Base-by-base conservation (phyloP, 2,113 vertebrate genomes). In the Chloroceryle aenea region DNA sequence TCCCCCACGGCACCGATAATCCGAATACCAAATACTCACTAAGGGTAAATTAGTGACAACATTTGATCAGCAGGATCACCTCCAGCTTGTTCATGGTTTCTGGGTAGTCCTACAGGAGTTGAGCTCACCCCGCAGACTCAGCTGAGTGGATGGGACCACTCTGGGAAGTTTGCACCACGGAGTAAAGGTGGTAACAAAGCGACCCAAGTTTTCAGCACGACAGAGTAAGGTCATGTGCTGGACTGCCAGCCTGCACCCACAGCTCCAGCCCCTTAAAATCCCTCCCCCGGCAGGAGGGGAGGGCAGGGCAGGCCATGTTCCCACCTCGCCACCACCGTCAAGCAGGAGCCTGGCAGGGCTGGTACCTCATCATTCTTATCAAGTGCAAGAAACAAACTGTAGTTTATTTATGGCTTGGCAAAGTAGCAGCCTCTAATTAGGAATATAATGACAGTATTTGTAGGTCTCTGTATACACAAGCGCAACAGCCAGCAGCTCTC, bases 221-320 rank as follows among this genome's bases (percentile, higher is more conserved):
- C 43, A 21, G 11, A 4, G 48, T 30, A 32, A 61, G 45, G 56
- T 7, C 8, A 1, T 5, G 6, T 0, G 0, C n/a, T 8, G 29
- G 58, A 18, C 30, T 30, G 23, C 30, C 22, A 34, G 59, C 27
- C 55, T 14, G 30, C 45, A 63, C 25, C 32, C 71, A 62, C 17
- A 50, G 34, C 25, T 9, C 26, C 14, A 53, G 34, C 30, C 62
- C 59, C 30, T 38, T 50, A 6, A 10, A 64, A 36, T 3, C 38
- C 58, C 20, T 56, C 47, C 30, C 8, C 14, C 8, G 0, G 0
- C 26, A 14, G 15, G 19, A 22, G 36, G 34, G 42, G 29, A 34
- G 22, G 34, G 45, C 0, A 34, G 21, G 34, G 45, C 0, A 0
- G 58, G 14, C 29, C 47, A 32, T 7, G 47, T 12, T 79, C 42